Percentiles rank a stretch among this genome's conserved stretches.
Evolutionary conservation across 2,888 invertebrate species (phyloP).

Genomic region (Amblyjoppa proteus): DNA sequence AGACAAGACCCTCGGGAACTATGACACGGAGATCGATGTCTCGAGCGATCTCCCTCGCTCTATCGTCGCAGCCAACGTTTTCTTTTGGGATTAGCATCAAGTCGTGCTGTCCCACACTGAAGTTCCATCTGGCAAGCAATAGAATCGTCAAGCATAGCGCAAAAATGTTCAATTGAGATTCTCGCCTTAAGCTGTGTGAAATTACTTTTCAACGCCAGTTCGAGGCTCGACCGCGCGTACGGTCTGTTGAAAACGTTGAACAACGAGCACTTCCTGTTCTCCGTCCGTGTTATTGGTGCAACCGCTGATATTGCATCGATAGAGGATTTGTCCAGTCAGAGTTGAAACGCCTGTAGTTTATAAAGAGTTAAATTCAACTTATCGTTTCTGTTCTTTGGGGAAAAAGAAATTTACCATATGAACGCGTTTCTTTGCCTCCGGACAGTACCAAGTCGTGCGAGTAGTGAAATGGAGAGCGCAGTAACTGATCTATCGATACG

Average conservation of each 20-base stretch:
- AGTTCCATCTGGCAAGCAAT: constrained; percentile 92
- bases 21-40: constrained; percentile 88
- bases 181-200: not conserved
- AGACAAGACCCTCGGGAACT: constrained; percentile 91
- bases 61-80: constrained; percentile 85
- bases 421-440: constrained; percentile 94
- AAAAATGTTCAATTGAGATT: not conserved
- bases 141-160: not conserved
- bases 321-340: constrained; percentile 89
- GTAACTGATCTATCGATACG: constrained; percentile 93
- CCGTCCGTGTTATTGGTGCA: constrained; percentile 90
- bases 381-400: not conserved
- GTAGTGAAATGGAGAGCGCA: constrained; percentile 95
- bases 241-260: constrained; percentile 94
- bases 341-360: constrained; percentile 87
- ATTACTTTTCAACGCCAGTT: constrained; percentile 93
- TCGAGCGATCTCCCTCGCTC: constrained; percentile 66
- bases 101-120: constrained; percentile 96
- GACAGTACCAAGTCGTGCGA: constrained; percentile 94
- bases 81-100: constrained; percentile 87
- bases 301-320: constrained; percentile 91
- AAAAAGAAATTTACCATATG: constrained; percentile 88
- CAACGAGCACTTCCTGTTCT: constrained; percentile 89
- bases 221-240: constrained; percentile 96
- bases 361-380: constrained; percentile 1